Conservation (phyloP, 2,888 invertebrate species). For the Thera obeliscata region DNA sequence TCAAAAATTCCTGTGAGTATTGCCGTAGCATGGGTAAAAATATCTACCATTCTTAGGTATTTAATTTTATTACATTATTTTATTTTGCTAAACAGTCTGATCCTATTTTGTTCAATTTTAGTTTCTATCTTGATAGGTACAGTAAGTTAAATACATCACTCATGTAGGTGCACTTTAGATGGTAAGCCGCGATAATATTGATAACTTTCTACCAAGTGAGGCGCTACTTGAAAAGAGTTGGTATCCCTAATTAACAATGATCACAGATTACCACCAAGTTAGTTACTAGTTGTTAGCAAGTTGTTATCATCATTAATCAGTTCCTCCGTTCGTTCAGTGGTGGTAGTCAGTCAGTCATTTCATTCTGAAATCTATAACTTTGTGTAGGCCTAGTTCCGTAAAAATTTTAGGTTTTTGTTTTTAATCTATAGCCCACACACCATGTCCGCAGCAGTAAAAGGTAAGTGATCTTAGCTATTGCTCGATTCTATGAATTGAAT, state of each 20-base stretch:
- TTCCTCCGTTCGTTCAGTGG: background rate
- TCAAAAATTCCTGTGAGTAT: background rate
- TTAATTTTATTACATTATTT: too few species aligned
- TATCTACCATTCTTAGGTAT: too few species aligned
- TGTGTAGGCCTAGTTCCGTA: slow-evolving; percentile 35
- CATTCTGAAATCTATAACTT: slow-evolving; percentile 30
- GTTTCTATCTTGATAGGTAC: background rate
- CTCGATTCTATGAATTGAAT: background rate
- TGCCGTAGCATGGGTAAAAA: background rate
- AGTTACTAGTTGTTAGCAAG: slow-evolving; percentile 17
- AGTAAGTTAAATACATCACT: too few species aligned
- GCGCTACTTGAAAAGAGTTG: slow-evolving; percentile 12
- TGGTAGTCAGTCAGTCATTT: background rate
- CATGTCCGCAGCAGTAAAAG: slow-evolving; percentile 78
- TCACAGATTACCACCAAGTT: slow-evolving; percentile 33
- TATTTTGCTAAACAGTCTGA: too few species aligned
- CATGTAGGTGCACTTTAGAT: too few species aligned
- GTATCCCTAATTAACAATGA: slow-evolving; percentile 36
- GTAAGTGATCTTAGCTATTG: slow-evolving; percentile 48
- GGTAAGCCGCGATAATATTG: background rate
- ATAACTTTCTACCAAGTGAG: slow-evolving; percentile 1
- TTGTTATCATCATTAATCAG: slow-evolving; percentile 25
- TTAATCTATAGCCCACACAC: slow-evolving; percentile 33
- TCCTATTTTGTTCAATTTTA: background rate
- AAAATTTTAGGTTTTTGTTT: slow-evolving; percentile 28